Evolutionary conservation across 2,888 invertebrate genomes (phyloP).

Genomic region (Meiosimyza platycephala): DNA sequence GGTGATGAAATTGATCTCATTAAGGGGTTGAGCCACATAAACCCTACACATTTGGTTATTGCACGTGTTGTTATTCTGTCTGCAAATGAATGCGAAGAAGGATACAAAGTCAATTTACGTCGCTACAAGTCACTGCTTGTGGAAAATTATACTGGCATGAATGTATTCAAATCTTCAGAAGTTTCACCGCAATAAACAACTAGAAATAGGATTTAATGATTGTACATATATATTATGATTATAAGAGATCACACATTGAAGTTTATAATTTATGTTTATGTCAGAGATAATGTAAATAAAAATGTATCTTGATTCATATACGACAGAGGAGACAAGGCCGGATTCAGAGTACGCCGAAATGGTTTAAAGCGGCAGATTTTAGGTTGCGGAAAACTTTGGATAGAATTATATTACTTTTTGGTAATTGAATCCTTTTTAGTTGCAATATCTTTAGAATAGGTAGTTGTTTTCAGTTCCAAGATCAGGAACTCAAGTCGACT

Average conservation of each 20-base stretch:
- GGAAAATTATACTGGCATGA: constrained; percentile 74
- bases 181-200: constrained; percentile 67
- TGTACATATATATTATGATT: background rate
- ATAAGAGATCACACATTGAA: background rate
- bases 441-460: no score
- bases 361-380: no score
- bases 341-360: no score
- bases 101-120: constrained; percentile 70
- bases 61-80: constrained; percentile 76
- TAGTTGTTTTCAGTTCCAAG: no score
- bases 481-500: no score
- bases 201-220: background rate
- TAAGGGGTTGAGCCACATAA: constrained; percentile 74
- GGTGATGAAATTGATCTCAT: constrained; percentile 86
- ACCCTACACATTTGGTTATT: constrained; percentile 77
- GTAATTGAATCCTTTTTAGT: no score
- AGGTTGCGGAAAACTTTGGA: no score
- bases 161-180: constrained; percentile 66
- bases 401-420: no score
- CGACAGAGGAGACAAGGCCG: no score
- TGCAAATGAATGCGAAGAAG: constrained; percentile 70
- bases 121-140: constrained; percentile 78
- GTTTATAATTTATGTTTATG: background rate
- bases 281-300: background rate
- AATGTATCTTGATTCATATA: background rate